Conservation (phyloP, 2,797 vertebrate species). For the Sorex maritimensis region DNA sequence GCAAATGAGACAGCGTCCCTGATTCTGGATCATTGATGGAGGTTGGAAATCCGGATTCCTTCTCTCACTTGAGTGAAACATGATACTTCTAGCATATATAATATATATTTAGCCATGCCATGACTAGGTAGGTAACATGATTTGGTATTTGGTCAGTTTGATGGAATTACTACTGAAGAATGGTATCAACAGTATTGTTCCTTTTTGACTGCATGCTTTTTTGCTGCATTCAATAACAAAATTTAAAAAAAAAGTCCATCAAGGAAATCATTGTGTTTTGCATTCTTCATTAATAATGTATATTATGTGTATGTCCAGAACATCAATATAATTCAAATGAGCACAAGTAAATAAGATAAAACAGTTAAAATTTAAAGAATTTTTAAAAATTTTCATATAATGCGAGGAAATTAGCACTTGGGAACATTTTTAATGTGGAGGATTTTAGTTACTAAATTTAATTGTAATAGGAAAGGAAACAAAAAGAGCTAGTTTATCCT, state of each 20-base stretch:
- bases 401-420: background rate
- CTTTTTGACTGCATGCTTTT: background rate
- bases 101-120: background rate
- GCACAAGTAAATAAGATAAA: constrained; percentile 3
- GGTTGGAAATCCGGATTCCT: too few relatives aligned
- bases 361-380: background rate
- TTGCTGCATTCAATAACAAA: background rate
- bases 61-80: too few relatives aligned
- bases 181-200: background rate
- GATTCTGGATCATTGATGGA: too few relatives aligned
- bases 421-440: constrained; percentile 24
- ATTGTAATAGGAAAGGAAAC: background rate
- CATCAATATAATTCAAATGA: constrained; percentile 14
- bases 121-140: background rate
- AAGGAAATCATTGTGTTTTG: background rate
- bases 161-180: constrained; percentile 20
- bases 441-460: background rate
- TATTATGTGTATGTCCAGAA: background rate
- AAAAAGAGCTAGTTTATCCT: background rate
- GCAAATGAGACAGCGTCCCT: too few relatives aligned
- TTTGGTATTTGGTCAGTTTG: background rate
- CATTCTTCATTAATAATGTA: constrained; percentile 6
- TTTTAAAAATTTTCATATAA: background rate
- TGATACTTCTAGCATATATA: background rate
- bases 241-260: background rate